Evolutionary conservation across 1,140 invertebrate genomes (phyloP), one percentile per base, ranked within the genome.

Genomic region (Procambarus clarkii): DNA sequence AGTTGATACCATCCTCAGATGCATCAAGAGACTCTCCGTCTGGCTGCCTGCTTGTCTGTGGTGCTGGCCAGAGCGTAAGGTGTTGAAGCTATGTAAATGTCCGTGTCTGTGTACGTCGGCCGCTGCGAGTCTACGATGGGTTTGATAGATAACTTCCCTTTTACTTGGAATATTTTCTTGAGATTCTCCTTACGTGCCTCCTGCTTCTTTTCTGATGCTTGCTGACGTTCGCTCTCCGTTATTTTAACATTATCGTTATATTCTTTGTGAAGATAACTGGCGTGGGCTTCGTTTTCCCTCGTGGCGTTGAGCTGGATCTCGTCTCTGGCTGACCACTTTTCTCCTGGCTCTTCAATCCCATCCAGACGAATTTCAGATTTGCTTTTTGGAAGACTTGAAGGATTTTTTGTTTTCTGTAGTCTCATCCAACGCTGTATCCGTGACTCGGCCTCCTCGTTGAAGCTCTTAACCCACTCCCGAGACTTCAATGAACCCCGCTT

Each of bases 331-430:
- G 74, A 74, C 89, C 89, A 91, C 77, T 91, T 91, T 7, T 77
- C 89, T 1, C 54, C 45, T 2, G 44, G 80, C 15, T 86, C 89
- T 48, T 91, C 76, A 7, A 91, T 34, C 3, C 69, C 44, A 85
- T 91, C 89, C 48, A 91, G 83, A 11, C 89, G 89, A 77, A 86
- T 91, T 71, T 91, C 89, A 11, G 89, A 91, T 71, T 80, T 91
- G 48, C 89, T 91, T 48, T 91, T 91, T 7, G 89, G 82, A 77
- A 91, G 76, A 45, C 64, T 79, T 50, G 89, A 91, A 2, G 88
- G 58, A 46, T 84, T 46, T 58, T 48, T 85, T 8, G 74, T n/a
- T 44, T 80, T 91, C 48, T 91, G 54, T 9, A 86, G 45, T 45
- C 71, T 54, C 58, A 91, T 69, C 54, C 71, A 71, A 64, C 58